Percentiles rank a stretch among this genome's conserved stretches.
Conservation (phyloP, 2,888 invertebrate species). For the Anoncus sp. region DNA sequence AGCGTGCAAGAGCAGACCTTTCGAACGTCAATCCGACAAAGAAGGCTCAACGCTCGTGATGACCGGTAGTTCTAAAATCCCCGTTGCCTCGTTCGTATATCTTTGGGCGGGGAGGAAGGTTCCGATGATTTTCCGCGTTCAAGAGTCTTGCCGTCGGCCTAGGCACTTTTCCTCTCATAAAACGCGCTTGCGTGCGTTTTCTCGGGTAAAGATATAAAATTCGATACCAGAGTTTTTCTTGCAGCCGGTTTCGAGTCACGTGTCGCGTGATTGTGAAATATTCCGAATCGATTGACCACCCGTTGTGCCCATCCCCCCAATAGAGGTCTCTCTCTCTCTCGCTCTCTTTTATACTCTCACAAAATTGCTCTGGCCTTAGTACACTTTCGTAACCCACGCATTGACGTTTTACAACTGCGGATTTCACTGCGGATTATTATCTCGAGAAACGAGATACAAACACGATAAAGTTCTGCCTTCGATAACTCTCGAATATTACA, state of each 20-base stretch:
- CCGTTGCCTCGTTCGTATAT: neutral
- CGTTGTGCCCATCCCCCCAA: constrained; percentile 53
- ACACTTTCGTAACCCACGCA: constrained; percentile 38
- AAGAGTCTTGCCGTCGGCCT: too few relatives aligned
- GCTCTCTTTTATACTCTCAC: constrained; percentile 25
- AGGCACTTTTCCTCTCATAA: neutral
- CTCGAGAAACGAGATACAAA: constrained; percentile 4
- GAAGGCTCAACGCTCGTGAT: neutral
- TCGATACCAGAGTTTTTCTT: constrained; percentile 3
- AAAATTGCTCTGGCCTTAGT: constrained; percentile 47
- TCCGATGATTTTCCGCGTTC: neutral
- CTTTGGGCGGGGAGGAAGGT: too few relatives aligned
- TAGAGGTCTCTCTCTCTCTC: constrained; percentile 16
- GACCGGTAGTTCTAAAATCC: neutral
- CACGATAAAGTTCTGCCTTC: constrained; percentile 1
- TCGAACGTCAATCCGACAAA: constrained; percentile 18
- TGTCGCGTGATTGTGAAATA: constrained; percentile 73
- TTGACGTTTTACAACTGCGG: constrained; percentile 67
- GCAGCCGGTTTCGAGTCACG: constrained; percentile 62
- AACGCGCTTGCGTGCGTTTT: constrained; percentile 4
- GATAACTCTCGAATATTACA: neutral
- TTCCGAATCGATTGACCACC: constrained; percentile 71
- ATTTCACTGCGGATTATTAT: constrained; percentile 63
- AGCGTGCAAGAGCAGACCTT: constrained; percentile 26
- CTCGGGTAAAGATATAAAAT: neutral